These are phyloP conservation scores for Eilema depressum DNA, from an alignment of 2,888 invertebrate species.

Conservation along the genomic window DNA sequence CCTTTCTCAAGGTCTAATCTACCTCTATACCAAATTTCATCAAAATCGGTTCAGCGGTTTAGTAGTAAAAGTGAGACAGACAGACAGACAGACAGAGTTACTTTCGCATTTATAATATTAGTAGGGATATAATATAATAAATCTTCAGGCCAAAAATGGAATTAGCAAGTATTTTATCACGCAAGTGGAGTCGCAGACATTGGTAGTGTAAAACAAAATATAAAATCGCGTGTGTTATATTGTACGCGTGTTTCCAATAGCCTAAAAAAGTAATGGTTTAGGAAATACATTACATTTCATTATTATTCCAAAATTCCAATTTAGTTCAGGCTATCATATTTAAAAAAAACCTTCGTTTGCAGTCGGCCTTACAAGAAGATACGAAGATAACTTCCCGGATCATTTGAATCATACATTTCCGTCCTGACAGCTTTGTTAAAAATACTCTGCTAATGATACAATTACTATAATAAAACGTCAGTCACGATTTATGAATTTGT, in stretches of 20 bases:
- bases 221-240: not conserved
- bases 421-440: constrained; percentile 26
- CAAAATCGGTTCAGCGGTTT: too few species aligned
- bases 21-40: too few species aligned
- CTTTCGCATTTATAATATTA: too few species aligned
- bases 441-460: constrained; percentile 28
- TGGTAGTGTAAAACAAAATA: not conserved
- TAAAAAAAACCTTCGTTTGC: not conserved
- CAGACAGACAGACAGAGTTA: too few species aligned
- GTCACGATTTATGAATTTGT: constrained; percentile 30
- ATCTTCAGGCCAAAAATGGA: too few species aligned
- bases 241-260: too few species aligned
- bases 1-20: too few species aligned
- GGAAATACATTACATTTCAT: not conserved
- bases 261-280: too few species aligned
- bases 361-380: constrained; percentile 7
- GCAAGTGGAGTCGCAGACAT: not conserved
- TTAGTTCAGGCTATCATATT: not conserved
- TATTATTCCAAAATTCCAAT: too few species aligned
- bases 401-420: constrained; percentile 18
- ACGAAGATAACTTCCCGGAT: constrained; percentile 24
- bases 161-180: too few species aligned
- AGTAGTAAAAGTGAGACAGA: too few species aligned
- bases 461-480: constrained; percentile 29
- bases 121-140: too few species aligned